phyloP scores from a whole-genome alignment of 2,113 vertebrate genomes.

The Ptilonorhynchus violaceus region DNA sequence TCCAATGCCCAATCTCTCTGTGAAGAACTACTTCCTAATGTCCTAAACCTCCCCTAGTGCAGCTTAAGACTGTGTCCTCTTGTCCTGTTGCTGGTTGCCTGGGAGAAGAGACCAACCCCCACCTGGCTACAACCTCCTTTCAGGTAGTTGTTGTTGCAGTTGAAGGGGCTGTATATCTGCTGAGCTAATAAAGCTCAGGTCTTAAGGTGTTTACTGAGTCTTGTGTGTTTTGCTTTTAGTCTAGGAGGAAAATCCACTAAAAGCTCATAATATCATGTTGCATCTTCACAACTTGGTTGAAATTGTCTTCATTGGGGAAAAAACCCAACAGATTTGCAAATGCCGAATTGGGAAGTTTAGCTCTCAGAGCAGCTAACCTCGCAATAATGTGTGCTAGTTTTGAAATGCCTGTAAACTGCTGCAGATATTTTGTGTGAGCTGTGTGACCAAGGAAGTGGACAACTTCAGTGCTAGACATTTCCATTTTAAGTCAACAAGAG shows the following conservation, averaged over 20 bases:
- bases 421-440: not conserved
- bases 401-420: not conserved
- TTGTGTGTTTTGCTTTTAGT: slow-evolving; percentile 24
- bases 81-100: not conserved
- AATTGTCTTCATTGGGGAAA: not conserved
- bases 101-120: not conserved
- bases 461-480: not conserved
- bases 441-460: not conserved
- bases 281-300: not conserved
- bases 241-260: not conserved
- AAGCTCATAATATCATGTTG: not conserved
- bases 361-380: not conserved
- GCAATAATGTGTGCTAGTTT: not conserved
- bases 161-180: not conserved
- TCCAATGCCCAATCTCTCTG: not conserved
- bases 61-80: not conserved
- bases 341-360: not conserved
- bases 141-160: not conserved
- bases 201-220: not conserved
- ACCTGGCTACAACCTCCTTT: not conserved
- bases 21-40: not conserved
- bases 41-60: not conserved
- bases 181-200: not conserved
- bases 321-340: not conserved
- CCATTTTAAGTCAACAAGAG: not conserved